These are phyloP conservation scores for Nineta flava DNA, from an alignment of 2,888 invertebrate genomes.

Conservation along the genomic window DNA sequence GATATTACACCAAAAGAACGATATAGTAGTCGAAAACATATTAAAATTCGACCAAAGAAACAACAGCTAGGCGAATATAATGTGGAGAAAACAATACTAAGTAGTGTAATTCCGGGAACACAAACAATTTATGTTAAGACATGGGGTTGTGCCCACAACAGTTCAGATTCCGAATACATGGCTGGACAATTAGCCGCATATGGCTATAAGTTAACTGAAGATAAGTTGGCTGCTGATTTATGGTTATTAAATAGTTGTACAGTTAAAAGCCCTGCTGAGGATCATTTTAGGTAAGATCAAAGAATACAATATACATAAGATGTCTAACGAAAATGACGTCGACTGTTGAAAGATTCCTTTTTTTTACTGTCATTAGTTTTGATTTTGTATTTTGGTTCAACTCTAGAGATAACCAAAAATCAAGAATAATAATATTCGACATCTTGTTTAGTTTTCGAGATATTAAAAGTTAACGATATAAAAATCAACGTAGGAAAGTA, in stretches of 20 bases:
- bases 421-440: too few relatives aligned
- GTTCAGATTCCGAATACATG: slow-evolving; percentile 97
- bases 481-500: too few relatives aligned
- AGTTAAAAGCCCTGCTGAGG: slow-evolving; percentile 94
- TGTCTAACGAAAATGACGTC: too few relatives aligned
- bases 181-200: slow-evolving; percentile 80
- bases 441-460: too few relatives aligned
- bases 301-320: too few relatives aligned
- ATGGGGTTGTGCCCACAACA: slow-evolving; percentile 98
- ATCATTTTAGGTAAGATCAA: slow-evolving; percentile 56
- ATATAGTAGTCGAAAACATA: slow-evolving; percentile 51
- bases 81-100: slow-evolving; percentile 31
- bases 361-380: slow-evolving; percentile 4
- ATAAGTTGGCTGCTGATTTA: slow-evolving; percentile 69
- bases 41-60: slow-evolving; percentile 48
- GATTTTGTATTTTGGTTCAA: too few relatives aligned
- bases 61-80: background rate
- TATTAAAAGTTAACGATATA: too few relatives aligned
- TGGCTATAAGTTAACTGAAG: slow-evolving; percentile 71
- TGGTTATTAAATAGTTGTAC: slow-evolving; percentile 97
- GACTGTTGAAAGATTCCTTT: background rate
- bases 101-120: slow-evolving; percentile 45
- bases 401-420: too few relatives aligned
- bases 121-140: slow-evolving; percentile 78
- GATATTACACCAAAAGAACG: slow-evolving; percentile 66